Base-by-base conservation (phyloP, 2,113 vertebrate genomes). In the Istiophorus platypterus region DNA sequence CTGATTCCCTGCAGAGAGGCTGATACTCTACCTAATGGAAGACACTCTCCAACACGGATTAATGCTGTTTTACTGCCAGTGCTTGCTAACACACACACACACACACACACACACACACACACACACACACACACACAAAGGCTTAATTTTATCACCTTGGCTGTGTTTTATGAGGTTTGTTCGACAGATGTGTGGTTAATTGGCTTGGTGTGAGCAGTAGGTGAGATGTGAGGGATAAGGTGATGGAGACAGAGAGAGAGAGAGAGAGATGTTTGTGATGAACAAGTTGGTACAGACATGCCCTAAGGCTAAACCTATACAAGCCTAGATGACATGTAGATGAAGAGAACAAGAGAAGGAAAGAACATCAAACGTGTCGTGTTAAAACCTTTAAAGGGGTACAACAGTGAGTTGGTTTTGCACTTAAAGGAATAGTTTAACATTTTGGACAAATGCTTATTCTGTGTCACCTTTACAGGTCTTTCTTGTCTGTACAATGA, bases 141-240 rank as follows among this genome's bases (percentile, higher is more conserved):
- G 56, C 72, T 89, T 89, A 85, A 89, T 91, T 91, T 92, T 78
- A 91, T 92, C 90, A 93, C 86, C 90, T 89, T 84, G 84, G 63
- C 68, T 26, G 18, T 82, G 77, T 91, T 91, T 92, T 91, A 92
- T 58, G n/a, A 89, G 90, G 88, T 86, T 89, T 87, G 84, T 86
- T 86, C 41, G 65, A 91, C 91, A 92, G 92, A 92, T 92, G 93
- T 92, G 88, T 81, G 79, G 41, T 76, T 93, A 93, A 93, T 92
- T 94, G 91, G 87, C 86, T 91, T 76, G 85, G 80, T 78, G 90
- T 81, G 89, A 91, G 86, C 72, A 78, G 80, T 59, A 77, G 80
- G 72, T 76, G 71, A 80, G 73, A 85, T 4, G 11, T 37, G 81
- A 68, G 58, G 67, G 72, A 86, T 78, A 81, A 64, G 45, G 83